These are phyloP conservation scores for Hemithea aestivaria DNA, from an alignment of 2,888 invertebrate species.

Conservation along the genomic window DNA sequence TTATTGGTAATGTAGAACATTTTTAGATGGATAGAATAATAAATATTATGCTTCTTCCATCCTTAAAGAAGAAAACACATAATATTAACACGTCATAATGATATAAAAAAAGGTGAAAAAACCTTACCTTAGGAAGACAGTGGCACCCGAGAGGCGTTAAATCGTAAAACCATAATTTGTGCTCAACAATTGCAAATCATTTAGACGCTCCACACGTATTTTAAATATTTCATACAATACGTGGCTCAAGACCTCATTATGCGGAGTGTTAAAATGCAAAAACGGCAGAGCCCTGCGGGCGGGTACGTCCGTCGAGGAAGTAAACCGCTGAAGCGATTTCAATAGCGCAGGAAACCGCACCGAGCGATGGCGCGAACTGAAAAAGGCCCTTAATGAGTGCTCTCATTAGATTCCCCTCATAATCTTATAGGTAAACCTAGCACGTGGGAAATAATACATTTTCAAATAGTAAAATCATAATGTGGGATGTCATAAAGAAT, in stretches of 20 bases:
- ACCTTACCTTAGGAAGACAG: conserved; percentile 7
- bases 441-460: conserved; percentile 8
- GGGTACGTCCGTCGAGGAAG: conserved; percentile 50
- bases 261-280: conserved; percentile 60
- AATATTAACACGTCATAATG: too few species aligned
- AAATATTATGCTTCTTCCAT: too few species aligned
- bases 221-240: conserved; percentile 33
- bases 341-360: conserved; percentile 52
- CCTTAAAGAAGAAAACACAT: too few species aligned
- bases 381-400: conserved; percentile 57
- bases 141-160: conserved; percentile 2
- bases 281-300: conserved; percentile 47
- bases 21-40: too few species aligned
- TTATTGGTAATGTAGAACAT: too few species aligned
- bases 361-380: conserved; percentile 43
- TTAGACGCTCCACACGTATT: conserved; percentile 24
- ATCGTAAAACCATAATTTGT: conserved; percentile 14
- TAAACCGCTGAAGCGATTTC: conserved; percentile 50
- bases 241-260: conserved; percentile 59
- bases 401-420: conserved; percentile 50
- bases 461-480: not conserved
- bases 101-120: conserved; percentile 6
- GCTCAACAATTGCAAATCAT: conserved; percentile 13
- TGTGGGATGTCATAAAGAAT: conserved; percentile 8
- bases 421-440: conserved; percentile 28